phyloP scores from a whole-genome alignment of 2,888 invertebrate genomes.

The Zygothrica quintamaculata region DNA sequence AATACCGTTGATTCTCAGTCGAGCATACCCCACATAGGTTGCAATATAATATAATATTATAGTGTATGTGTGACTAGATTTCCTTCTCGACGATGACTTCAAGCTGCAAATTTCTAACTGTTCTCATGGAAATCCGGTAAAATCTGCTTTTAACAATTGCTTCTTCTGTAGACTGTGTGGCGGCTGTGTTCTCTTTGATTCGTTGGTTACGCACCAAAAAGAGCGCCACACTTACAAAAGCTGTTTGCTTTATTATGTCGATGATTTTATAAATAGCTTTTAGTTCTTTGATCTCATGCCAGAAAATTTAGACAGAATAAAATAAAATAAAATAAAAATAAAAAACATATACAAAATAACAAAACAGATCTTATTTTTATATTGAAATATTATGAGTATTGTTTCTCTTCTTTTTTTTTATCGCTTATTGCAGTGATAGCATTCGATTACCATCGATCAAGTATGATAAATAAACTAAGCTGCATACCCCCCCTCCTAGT shows the following conservation, averaged over 20 bases:
- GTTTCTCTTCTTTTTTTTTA: neutral
- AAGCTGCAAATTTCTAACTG: too few species aligned
- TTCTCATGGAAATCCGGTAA: constrained; percentile 33
- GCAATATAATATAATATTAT: neutral
- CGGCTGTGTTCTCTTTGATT: constrained; percentile 34
- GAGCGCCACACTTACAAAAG: constrained; percentile 4
- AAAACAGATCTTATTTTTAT: neutral
- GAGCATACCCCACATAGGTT: neutral
- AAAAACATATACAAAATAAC: constrained; percentile 1
- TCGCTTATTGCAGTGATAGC: constrained; percentile 9
- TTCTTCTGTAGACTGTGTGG: constrained; percentile 60
- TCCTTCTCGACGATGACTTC: too few species aligned
- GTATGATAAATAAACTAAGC: neutral
- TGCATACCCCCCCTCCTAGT: too few species aligned
- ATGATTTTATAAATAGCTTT: constrained; percentile 51
- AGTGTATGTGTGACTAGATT: neutral
- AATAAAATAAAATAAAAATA: neutral
- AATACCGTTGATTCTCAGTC: constrained; percentile 31
- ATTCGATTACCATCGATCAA: constrained; percentile 28
- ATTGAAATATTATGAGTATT: constrained; percentile 1
- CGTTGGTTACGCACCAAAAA: constrained; percentile 7
- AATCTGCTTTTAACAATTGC: constrained; percentile 22
- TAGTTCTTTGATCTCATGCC: constrained; percentile 2
- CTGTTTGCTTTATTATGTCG: constrained; percentile 18
- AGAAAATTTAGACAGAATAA: constrained; percentile 3